Conservation (phyloP, 2,888 invertebrate genomes). For the Bedellia somnulentella region DNA sequence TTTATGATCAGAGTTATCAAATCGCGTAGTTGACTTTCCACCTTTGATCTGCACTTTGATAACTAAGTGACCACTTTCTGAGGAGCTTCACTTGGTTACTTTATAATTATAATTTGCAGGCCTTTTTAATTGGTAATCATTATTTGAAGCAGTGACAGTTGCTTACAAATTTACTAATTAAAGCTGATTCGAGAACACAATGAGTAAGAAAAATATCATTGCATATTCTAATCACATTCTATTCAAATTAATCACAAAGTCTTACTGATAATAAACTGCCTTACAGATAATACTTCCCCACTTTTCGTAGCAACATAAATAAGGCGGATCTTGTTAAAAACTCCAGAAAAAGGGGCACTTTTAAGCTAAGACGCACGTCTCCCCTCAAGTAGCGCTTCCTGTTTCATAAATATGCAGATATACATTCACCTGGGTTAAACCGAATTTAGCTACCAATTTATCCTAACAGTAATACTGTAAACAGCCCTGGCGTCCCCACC, state of each 20-base stretch:
- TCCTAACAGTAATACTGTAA: slow-evolving; percentile 56
- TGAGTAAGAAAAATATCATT: too few relatives aligned
- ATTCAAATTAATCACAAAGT: too few relatives aligned
- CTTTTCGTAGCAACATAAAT: slow-evolving; percentile 28
- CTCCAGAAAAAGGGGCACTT: slow-evolving; percentile 44
- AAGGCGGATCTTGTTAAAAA: slow-evolving; percentile 57
- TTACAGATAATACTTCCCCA: slow-evolving; percentile 31
- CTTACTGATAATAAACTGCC: slow-evolving; percentile 51
- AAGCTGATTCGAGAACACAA: too few relatives aligned
- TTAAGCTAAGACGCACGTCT: slow-evolving; percentile 32
- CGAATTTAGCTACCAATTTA: slow-evolving; percentile 54
- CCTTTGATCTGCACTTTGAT: too few relatives aligned
- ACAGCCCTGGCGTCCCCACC: slow-evolving; percentile 22
- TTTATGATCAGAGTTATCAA: slow-evolving; percentile 23
- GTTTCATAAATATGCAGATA: slow-evolving; percentile 60
- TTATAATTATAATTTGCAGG: too few relatives aligned
- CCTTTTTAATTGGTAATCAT: too few relatives aligned
- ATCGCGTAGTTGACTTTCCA: slow-evolving; percentile 29
- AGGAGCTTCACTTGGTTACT: too few relatives aligned
- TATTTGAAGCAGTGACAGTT: too few relatives aligned
- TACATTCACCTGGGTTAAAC: slow-evolving; percentile 55
- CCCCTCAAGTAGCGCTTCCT: slow-evolving; percentile 44
- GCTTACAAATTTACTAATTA: too few relatives aligned
- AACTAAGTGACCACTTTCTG: too few relatives aligned
- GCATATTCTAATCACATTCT: too few relatives aligned